Base-by-base conservation (phyloP, 2,888 invertebrate genomes). In the Aradus depressus region DNA sequence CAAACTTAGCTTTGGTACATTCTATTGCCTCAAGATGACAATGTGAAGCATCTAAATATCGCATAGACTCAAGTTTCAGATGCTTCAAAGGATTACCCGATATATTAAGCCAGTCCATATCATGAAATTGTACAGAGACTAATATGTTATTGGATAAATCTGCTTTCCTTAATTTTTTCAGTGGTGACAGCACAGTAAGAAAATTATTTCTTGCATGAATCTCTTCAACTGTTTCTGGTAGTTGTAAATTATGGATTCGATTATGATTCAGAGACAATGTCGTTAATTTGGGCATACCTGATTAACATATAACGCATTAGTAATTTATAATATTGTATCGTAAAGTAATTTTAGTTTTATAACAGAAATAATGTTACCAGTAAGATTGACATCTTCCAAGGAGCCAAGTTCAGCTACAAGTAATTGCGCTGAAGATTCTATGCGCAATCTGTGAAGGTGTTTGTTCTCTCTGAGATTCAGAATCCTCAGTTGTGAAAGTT, bases 51-150 rank as follows among this genome's bases (percentile, higher is more conserved):
- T 47, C 47, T 14, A 47, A 26, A 26, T 16, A 35, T 19, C 21
- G 5, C 19, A 47, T 47, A n/a, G 47, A 47, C 14, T 18, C 19
- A n/a, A 47, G 23, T 19, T 25, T 37, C 19, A 47, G 28, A 25
- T 22, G 22, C 21, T 19, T 8, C 35, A 6, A 12, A 16, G 19
- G 38, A 12, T 47, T 47, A n/a, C 37, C 47, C 16, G 38, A 35
- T 31, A 47, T 47, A 37, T 47, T 37, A 23, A 47, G 38, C 37
- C 35, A 47, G 3, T 47, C 47, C 47, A 47, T 47, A 5, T 25
- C 26, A 38, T 25, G 23, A 19, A 47, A 47, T 12, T 47, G 19
- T 3, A 47, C 18, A 3, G 18, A 16, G 16, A 35, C 35, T n/a
- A 47, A 4, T 2, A 12, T 3, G 38, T 47, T 47, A 12, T 32